A percentile compares a stretch with the other conserved stretches of the same genome.
These are phyloP conservation scores for Saguinus midas DNA, from an alignment of 2,113 vertebrate genomes.

Conservation along the genomic window DNA sequence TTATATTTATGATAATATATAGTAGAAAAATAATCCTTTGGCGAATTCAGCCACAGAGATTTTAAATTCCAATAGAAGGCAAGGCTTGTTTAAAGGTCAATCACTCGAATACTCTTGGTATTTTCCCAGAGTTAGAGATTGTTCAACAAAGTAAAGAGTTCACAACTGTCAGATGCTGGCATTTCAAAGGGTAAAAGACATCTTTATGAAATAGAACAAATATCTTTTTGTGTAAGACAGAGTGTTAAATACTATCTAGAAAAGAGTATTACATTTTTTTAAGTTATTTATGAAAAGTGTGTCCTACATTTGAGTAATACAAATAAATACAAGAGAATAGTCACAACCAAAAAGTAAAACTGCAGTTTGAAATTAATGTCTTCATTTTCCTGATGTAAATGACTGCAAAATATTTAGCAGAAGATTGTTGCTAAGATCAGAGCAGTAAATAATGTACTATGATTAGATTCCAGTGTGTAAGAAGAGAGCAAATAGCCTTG, in stretches of 20 bases:
- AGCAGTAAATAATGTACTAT: background rate
- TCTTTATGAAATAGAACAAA: constrained; percentile 35
- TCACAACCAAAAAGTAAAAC: background rate
- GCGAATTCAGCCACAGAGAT: background rate
- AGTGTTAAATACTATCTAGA: constrained; percentile 14
- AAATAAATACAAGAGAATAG: background rate
- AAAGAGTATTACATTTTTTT: background rate
- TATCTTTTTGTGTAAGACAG: constrained; percentile 13
- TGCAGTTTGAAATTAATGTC: background rate
- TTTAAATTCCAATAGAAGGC: constrained; percentile 43
- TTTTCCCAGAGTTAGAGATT: constrained; percentile 65
- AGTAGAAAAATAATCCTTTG: background rate
- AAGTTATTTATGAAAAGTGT: background rate
- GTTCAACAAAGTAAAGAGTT: constrained; percentile 60
- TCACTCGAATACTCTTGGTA: background rate
- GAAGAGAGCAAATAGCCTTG: background rate
- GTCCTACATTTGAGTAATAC: background rate
- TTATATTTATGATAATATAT: constrained; percentile 13
- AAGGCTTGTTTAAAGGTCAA: constrained; percentile 64
- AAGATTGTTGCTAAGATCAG: background rate
- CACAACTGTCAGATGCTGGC: constrained; percentile 37
- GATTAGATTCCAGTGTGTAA: background rate
- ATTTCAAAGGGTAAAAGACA: constrained; percentile 48
- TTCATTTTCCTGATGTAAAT: background rate
- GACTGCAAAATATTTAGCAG: background rate